Conservation (phyloP, 2,113 vertebrate genomes). For the Platysteira castanea region DNA sequence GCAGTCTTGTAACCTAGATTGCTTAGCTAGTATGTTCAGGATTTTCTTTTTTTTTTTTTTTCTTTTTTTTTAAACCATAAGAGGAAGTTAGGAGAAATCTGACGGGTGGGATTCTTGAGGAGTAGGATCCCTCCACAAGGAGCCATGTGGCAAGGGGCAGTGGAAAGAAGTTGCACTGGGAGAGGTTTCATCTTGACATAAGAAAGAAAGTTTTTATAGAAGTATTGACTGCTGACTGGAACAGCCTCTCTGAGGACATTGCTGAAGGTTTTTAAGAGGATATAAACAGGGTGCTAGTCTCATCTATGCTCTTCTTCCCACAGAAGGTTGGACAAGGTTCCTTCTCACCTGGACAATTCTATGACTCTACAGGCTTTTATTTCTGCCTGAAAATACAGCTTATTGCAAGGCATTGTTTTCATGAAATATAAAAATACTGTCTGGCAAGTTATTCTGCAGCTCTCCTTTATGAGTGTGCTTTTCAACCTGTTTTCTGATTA, state of each 20-base stretch:
- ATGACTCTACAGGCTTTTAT: background rate
- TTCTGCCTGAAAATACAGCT: background rate
- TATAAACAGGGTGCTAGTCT: background rate
- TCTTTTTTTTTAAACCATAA: no score
- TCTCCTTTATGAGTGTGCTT: background rate
- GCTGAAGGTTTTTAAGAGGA: background rate
- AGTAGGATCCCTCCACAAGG: background rate
- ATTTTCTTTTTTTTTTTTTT: background rate
- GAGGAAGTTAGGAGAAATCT: background rate
- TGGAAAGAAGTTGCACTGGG: background rate
- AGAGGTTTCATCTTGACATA: background rate
- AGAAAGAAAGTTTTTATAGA: background rate
- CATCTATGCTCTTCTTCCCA: background rate
- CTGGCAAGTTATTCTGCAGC: background rate
- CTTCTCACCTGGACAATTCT: background rate
- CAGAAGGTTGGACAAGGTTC: background rate
- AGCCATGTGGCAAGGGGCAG: accelerated
- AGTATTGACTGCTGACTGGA: accelerated
- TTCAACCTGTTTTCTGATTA: background rate
- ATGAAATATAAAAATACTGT: background rate
- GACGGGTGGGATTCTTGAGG: no score
- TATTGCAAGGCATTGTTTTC: background rate
- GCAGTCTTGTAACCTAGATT: background rate
- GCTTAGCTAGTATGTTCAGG: background rate
- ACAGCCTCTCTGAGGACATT: background rate